These are phyloP conservation scores for Philonicus albiceps DNA, from an alignment of 2,888 invertebrate genomes.

Conservation along the genomic window DNA sequence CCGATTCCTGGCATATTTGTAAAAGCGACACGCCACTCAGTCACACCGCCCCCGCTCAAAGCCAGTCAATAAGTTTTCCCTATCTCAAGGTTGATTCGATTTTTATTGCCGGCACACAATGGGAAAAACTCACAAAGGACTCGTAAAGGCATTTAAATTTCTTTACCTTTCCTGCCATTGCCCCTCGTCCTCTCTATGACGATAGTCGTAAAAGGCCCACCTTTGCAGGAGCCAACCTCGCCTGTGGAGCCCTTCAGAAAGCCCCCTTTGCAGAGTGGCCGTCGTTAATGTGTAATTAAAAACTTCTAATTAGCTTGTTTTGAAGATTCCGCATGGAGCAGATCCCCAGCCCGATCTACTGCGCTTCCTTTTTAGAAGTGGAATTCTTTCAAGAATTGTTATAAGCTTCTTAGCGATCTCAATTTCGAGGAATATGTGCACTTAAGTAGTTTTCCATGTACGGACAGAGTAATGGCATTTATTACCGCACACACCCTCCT, in stretches of 20 bases:
- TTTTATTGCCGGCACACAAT: conserved; percentile 41
- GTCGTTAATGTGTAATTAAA: conserved; percentile 30
- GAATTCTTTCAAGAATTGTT: not conserved
- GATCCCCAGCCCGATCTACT: not conserved
- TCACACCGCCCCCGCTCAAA: conserved; percentile 8
- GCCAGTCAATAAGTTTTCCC: conserved; percentile 36
- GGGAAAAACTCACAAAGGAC: conserved; percentile 36
- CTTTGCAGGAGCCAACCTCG: not conserved
- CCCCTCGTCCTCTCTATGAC: not conserved
- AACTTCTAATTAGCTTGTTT: conserved; percentile 30
- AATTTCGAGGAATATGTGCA: not conserved
- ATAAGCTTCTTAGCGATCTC: conserved; percentile 6
- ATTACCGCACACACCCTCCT: not conserved
- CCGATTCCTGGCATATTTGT: conserved; percentile 21
- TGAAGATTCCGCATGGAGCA: not conserved
- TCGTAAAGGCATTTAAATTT: conserved; percentile 43
- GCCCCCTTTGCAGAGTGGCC: not conserved
- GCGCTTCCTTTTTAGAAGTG: not conserved
- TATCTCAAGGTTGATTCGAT: conserved; percentile 38
- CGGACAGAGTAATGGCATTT: conserved; percentile 20
- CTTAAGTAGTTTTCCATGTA: conserved; percentile 40
- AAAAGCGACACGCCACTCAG: conserved; percentile 21
- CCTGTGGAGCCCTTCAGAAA: not conserved
- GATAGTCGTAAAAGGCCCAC: not conserved
- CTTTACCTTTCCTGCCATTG: not conserved